Evolutionary conservation across 1,140 invertebrate species (phyloP), one percentile per base, ranked within the genome.

Genomic region (Tetragnatha versicolor): DNA sequence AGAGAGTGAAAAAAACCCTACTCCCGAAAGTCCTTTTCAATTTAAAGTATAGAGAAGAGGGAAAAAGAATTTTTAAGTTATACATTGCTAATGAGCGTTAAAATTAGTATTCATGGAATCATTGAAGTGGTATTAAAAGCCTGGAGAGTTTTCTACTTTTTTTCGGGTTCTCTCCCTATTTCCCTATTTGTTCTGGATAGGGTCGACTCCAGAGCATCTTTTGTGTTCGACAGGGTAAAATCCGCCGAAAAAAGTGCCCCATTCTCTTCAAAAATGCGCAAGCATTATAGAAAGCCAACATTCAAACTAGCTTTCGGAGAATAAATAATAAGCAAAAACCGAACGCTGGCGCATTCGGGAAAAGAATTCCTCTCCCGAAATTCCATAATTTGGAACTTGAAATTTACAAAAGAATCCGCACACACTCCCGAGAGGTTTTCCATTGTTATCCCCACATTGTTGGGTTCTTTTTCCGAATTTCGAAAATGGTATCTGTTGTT

Each of bases 101-200:
- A 79, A 69, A 79, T 80, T 73, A 75, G 58, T 76, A 75, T 75
- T 75, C 72, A 75, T 75, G 72, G 58, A 75, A 75, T 75, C 72
- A 75, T 75, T 75, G 72, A 75, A 75, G 72, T 75, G 72, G 20
- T 58, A 51, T 27, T 75, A 75, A 75, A 75, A 31, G 58, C 31
- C 70, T 47, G 29, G 37, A 60, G 25, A 60, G 20, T 17, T 51
- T 51, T 20, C 0, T 22, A 29, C 27, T 63, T 63, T 51, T 65
- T n/a, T 22, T 22, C 12, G 6, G 6, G 12, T n/a, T n/a, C 25
- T 66, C 42, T 58, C 27, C 29, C 45, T 29, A 9, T 70, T 70
- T 31, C 70, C n/a, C 70, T 61, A 63, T 63, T 75, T 75, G 39
- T 33, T 61, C 49, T 61, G 42, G 39, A 42, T 70, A 70, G 20